phyloP scores from a whole-genome alignment of 1,140 invertebrate species.

The Panonychus citri region DNA sequence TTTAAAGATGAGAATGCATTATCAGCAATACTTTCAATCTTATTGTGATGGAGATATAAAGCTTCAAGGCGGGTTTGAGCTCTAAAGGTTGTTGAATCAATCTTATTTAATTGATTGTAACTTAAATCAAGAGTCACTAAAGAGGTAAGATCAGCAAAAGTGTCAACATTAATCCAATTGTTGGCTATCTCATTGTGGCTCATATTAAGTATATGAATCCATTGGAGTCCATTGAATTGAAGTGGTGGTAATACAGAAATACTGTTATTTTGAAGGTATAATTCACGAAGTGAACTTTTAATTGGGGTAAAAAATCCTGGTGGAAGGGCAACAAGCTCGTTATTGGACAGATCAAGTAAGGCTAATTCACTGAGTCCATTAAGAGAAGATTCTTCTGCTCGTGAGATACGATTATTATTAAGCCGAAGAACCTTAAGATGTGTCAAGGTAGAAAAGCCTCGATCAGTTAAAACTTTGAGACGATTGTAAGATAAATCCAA shows the following conservation, averaged over 20 bases:
- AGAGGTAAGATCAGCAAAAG: conserved; percentile 60
- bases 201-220: conserved; percentile 58
- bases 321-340: conserved; percentile 46
- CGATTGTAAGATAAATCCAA: conserved; percentile 52
- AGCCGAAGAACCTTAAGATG: conserved; percentile 34
- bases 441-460: conserved; percentile 10
- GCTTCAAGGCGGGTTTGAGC: conserved; percentile 28
- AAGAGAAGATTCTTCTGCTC: conserved; percentile 48
- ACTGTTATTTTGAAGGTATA: conserved; percentile 65
- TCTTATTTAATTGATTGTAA: conserved; percentile 50
- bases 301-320: conserved; percentile 41
- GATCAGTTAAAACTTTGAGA: conserved; percentile 34
- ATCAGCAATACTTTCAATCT: conserved; percentile 14
- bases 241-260: conserved; percentile 48
- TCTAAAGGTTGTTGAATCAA: conserved; percentile 34
- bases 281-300: conserved; percentile 57
- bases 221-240: conserved; percentile 46
- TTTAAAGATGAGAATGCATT: conserved; percentile 46
- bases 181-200: conserved; percentile 62
- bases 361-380: conserved; percentile 44
- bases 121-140: conserved; percentile 61
- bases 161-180: conserved; percentile 49
- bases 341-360: conserved; percentile 58
- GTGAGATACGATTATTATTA: conserved; percentile 55
- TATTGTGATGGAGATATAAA: conserved; percentile 16